phyloP scores from a whole-genome alignment of 2,113 vertebrate species.

The Zosterops pallidus region DNA sequence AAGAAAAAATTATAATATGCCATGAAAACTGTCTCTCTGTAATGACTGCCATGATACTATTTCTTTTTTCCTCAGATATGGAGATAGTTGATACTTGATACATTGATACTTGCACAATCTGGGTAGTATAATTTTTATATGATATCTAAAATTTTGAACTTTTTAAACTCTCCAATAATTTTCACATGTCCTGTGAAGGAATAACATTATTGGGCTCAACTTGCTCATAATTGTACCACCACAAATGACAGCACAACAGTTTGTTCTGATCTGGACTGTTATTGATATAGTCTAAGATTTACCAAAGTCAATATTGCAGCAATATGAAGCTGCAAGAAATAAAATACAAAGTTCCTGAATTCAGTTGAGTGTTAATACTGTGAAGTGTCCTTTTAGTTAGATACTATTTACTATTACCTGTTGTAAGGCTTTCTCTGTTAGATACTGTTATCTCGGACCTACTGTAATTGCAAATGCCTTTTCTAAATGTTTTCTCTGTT shows the following conservation, averaged over 20 bases:
- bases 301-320: background rate
- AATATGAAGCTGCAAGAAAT: background rate
- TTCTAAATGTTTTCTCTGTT: too few relatives aligned
- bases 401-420: too few relatives aligned
- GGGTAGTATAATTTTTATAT: background rate
- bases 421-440: too few relatives aligned
- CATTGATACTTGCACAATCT: background rate
- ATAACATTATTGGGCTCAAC: background rate
- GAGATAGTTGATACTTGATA: background rate
- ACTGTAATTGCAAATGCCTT: too few relatives aligned
- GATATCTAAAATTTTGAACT: background rate
- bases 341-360: too few relatives aligned
- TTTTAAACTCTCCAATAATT: background rate
- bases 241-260: background rate
- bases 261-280: background rate
- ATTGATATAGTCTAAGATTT: background rate
- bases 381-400: too few relatives aligned
- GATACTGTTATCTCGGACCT: too few relatives aligned
- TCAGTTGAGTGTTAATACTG: too few relatives aligned
- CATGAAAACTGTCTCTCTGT: background rate
- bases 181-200: background rate
- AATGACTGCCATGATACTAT: background rate
- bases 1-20: background rate
- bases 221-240: background rate
- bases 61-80: background rate